Percentiles rank a stretch among this genome's conserved stretches.
These are phyloP conservation scores for Mystacides longicornis DNA, from an alignment of 2,888 invertebrate species.

Conservation along the genomic window DNA sequence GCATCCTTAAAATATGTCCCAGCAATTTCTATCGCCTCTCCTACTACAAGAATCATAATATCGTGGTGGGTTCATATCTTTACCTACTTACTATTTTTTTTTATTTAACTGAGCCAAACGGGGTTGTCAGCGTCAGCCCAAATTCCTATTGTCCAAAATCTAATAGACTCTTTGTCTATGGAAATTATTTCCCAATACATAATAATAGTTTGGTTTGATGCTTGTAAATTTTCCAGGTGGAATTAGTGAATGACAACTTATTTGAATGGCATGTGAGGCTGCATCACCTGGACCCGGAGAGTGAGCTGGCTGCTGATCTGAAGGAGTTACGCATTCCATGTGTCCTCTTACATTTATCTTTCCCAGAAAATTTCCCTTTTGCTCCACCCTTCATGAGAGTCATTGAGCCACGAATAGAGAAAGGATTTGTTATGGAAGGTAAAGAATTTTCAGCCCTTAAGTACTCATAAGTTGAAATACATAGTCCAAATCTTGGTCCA, in stretches of 20 bases:
- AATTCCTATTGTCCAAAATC: background rate
- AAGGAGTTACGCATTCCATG: constrained; percentile 64
- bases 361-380: constrained; percentile 85
- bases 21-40: too few relatives aligned
- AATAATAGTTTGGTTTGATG: background rate
- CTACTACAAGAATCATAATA: too few relatives aligned
- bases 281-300: constrained; percentile 75
- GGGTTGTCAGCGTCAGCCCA: background rate
- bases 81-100: too few relatives aligned
- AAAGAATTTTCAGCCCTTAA: too few relatives aligned
- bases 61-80: too few relatives aligned
- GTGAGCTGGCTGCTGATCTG: constrained; percentile 76
- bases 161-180: background rate
- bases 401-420: constrained; percentile 72
- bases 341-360: constrained; percentile 72
- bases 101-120: too few relatives aligned
- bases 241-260: constrained; percentile 77
- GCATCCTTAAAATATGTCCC: too few relatives aligned
- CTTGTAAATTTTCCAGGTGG: constrained; percentile 52
- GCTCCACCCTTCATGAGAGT: constrained; percentile 81
- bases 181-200: background rate
- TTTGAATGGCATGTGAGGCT: constrained; percentile 84
- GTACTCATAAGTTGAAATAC: too few relatives aligned
- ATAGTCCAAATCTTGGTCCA: too few relatives aligned
- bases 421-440: constrained; percentile 85